Base-by-base conservation (phyloP, 2,797 vertebrate genomes). In the Alca torda region DNA sequence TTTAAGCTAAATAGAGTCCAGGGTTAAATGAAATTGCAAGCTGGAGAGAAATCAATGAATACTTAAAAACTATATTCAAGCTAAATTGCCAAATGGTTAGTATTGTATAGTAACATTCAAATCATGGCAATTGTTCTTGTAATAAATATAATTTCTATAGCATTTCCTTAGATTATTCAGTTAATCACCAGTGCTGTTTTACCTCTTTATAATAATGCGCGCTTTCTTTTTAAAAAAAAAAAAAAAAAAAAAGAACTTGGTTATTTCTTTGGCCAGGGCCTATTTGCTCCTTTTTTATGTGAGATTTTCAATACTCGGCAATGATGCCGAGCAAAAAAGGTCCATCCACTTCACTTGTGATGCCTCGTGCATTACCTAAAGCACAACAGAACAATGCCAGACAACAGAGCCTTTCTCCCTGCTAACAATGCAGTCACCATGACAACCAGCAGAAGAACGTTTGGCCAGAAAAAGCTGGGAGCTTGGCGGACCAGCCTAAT, bases 341-440 rank as follows among this genome's bases (percentile, higher is more conserved):
- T 98, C 98, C 98, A 98, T 98, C 98, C 98, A 98, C 98, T 98
- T 98, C 98, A 98, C 98, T 98, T 95, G 98, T 98, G 98, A 98
- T 98, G 98, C 98, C 98, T 98, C 98, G 97, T 97, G 98, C 97
- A 97, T 98, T 98, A 98, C 98, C 98, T 98, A 98, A 98, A 98
- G 98, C 97, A 98, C 98, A 98, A 98, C 97, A 98, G 97, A 98
- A 98, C 98, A 98, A 98, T 98, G 98, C 98, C 98, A 98, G 97
- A 98, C 98, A 98, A 98, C 97, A 96, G 97, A 96, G 97, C 98
- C 98, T 98, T 97, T 97, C 98, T 98, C 97, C 97, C 97, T 93
- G 90, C 97, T 98, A 98, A 98, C 98, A 98, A 98, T 98, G 98
- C 98, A 97, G 98, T 98, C 98, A 98, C 98, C 98, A 98, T 98